Conservation (phyloP, 2,113 vertebrate species). For the Raja brachyura region DNA sequence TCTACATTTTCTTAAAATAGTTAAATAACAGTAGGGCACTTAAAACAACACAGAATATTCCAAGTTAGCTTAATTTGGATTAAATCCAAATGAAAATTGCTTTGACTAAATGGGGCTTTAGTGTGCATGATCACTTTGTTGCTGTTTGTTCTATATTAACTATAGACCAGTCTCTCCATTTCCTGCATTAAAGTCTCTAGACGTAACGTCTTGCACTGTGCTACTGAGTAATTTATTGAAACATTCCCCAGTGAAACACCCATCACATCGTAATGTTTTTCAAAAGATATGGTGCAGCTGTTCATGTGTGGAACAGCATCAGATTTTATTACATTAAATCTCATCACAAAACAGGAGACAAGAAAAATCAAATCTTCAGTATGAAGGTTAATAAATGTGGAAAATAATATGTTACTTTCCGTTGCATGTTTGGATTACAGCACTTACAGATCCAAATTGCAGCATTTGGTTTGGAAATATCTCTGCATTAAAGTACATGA, state of each 20-base stretch:
- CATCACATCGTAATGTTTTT: neutral
- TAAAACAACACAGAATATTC: neutral
- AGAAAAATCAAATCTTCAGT: neutral
- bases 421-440: neutral
- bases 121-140: neutral
- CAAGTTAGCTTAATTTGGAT: slow-evolving; percentile 5
- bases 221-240: slow-evolving; percentile 24
- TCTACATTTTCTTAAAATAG: neutral
- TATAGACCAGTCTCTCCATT: neutral
- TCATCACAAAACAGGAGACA: neutral
- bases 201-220: neutral
- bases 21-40: slow-evolving; percentile 2
- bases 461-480: neutral
- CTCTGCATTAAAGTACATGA: neutral
- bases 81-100: slow-evolving; percentile 20
- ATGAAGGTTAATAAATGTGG: neutral
- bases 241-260: slow-evolving; percentile 11
- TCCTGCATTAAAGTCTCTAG: slow-evolving; percentile 24
- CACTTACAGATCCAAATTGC: neutral
- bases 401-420: neutral
- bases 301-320: slow-evolving; percentile 16
- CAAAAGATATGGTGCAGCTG: slow-evolving; percentile 25
- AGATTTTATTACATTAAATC: slow-evolving; percentile 11
- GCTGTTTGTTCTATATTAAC: slow-evolving; percentile 1
- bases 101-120: slow-evolving; percentile 20